phyloP scores from a whole-genome alignment of 2,113 vertebrate genomes.

The Daboia siamensis region DNA sequence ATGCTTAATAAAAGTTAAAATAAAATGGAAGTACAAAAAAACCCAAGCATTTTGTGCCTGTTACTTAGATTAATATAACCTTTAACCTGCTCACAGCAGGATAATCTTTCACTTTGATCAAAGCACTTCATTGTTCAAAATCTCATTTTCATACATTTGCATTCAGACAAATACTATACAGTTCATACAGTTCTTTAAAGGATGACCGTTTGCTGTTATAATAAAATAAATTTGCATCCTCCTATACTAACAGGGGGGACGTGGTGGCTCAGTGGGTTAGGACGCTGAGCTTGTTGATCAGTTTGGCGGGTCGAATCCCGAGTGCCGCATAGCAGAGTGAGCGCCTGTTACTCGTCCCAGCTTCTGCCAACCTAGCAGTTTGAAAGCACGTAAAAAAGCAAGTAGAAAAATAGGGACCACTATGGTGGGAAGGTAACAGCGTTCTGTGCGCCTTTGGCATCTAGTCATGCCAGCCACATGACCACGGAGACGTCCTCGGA shows the following conservation, averaged over 20 bases:
- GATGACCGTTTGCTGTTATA: neutral
- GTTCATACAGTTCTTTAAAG: neutral
- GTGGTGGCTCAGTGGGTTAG: no score
- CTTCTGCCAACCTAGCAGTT: no score
- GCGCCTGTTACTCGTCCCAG: no score
- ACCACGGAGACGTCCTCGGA: no score
- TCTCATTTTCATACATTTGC: neutral
- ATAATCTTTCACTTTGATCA: neutral
- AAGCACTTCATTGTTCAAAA: neutral
- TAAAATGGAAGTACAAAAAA: neutral
- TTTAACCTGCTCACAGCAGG: neutral
- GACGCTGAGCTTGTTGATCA: no score
- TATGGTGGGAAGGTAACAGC: no score
- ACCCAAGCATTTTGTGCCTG: neutral
- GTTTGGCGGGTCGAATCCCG: no score
- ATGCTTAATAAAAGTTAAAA: neutral
- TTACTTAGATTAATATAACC: neutral
- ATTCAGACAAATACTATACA: neutral
- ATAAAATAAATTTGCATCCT: neutral
- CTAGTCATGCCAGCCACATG: no score
- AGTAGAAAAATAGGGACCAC: no score
- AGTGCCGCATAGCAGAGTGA: no score
- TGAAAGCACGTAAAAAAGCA: no score
- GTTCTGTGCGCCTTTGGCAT: no score
- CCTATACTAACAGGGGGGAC: neutral